Percentiles rank a stretch among this genome's conserved stretches.
Evolutionary conservation across 2,797 vertebrate genomes (phyloP).

Genomic region (Phalloptychus januarius): DNA sequence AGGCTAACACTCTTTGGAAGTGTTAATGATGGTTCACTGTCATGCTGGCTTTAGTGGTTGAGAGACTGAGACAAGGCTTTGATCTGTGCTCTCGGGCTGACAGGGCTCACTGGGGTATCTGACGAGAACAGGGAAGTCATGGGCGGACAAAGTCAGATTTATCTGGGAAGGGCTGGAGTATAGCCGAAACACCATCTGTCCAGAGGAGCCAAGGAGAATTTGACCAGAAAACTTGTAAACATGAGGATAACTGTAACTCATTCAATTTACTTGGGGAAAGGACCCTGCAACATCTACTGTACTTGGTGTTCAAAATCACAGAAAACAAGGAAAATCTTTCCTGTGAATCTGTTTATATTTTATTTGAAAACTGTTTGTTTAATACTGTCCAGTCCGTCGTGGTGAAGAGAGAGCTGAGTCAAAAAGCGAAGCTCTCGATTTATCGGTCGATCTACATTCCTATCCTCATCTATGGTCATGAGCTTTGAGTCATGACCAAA

Average conservation of each 20-base stretch:
- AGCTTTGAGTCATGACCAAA: too few relatives aligned
- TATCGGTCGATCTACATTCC: too few relatives aligned
- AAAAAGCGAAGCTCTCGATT: too few relatives aligned
- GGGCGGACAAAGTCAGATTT: conserved; percentile 67
- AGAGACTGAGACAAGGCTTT: conserved; percentile 63
- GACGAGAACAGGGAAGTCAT: conserved; percentile 53
- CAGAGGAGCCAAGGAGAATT: conserved; percentile 13
- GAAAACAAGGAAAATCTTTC: conserved; percentile 12
- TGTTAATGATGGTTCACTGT: conserved; percentile 69
- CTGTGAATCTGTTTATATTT: too few relatives aligned
- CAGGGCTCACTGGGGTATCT: conserved; percentile 42
- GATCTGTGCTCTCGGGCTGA: conserved; percentile 62
- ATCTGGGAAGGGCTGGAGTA: conserved; percentile 39
- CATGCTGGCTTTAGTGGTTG: conserved; percentile 60
- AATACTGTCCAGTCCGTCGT: too few relatives aligned
- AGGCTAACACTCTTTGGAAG: conserved; percentile 43
- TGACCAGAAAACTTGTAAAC: conserved; percentile 38
- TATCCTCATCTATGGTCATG: too few relatives aligned
- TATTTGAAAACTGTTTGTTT: not conserved
- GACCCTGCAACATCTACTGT: not conserved
- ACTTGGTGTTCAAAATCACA: conserved; percentile 6
- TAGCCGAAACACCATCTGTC: conserved; percentile 19
- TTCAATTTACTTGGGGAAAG: not conserved
- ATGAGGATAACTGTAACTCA: conserved; percentile 14
- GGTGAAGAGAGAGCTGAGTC: too few relatives aligned